These are phyloP conservation scores for Sphaerophoria rueppellii DNA, from an alignment of 2,888 invertebrate genomes.

Conservation along the genomic window DNA sequence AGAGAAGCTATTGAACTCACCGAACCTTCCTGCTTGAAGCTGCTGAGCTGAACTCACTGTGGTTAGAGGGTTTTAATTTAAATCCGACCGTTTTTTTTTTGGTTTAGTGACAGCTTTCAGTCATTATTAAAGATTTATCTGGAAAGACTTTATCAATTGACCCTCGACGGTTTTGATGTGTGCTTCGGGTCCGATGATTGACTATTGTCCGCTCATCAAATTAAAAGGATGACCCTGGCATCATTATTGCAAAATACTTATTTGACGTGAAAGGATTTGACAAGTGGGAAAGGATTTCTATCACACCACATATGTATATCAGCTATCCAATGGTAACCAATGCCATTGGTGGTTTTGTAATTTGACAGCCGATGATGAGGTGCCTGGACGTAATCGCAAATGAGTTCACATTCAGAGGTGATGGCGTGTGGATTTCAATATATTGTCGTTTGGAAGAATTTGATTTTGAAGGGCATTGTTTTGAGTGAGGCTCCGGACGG, in stretches of 20 bases:
- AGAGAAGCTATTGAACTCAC: slow-evolving; percentile 58
- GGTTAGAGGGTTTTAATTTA: slow-evolving; percentile 9
- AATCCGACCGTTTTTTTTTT: background rate
- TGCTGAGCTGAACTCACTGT: background rate
- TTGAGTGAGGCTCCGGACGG: too few relatives aligned
- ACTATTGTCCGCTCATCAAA: slow-evolving; percentile 56
- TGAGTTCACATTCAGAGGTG: slow-evolving; percentile 4
- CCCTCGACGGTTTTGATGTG: slow-evolving; percentile 16
- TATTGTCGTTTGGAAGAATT: background rate
- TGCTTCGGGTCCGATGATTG: slow-evolving; percentile 46
- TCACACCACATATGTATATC: background rate
- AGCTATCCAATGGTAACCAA: slow-evolving; percentile 28
- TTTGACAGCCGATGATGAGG: background rate
- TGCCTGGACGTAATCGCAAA: slow-evolving; percentile 12
- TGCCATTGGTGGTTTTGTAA: slow-evolving; percentile 10
- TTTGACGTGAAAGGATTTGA: slow-evolving; percentile 41
- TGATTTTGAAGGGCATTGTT: background rate
- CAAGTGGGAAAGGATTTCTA: slow-evolving; percentile 12
- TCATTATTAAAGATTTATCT: background rate
- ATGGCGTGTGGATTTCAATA: background rate
- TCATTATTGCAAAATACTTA: background rate
- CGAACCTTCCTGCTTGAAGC: background rate
- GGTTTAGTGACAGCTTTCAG: background rate
- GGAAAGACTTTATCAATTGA: slow-evolving; percentile 12
- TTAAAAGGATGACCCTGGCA: background rate